Conservation (phyloP, 2,113 vertebrate species). For the human region DNA sequence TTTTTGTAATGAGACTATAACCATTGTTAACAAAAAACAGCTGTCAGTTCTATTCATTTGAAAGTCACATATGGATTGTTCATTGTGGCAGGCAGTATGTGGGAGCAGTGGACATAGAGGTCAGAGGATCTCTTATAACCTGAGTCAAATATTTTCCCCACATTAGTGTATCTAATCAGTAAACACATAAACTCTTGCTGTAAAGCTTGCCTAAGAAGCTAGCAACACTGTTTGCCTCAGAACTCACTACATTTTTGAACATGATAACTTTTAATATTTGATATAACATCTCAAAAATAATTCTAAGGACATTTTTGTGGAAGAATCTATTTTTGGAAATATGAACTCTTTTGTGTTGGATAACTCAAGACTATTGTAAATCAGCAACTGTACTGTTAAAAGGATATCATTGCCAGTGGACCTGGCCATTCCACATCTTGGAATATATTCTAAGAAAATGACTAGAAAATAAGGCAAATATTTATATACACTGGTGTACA, state of each 20-base stretch:
- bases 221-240: not conserved
- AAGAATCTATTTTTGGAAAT: not conserved
- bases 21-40: not conserved
- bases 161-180: fast-evolving
- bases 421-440: not conserved
- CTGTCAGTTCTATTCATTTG: fast-evolving
- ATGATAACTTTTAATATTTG: not conserved
- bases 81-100: not conserved
- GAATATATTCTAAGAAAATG: not conserved
- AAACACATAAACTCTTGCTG: not conserved
- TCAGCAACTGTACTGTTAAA: not conserved
- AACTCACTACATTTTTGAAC: not conserved
- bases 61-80: fast-evolving
- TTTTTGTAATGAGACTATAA: not conserved
- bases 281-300: not conserved
- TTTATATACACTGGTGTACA: not conserved
- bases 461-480: not conserved
- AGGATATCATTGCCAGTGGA: not conserved
- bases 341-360: not conserved
- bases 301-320: not conserved
- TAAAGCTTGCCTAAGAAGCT: not conserved
- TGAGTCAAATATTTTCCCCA: not conserved
- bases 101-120: not conserved
- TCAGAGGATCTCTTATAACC: not conserved
- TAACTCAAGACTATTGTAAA: not conserved